A percentile compares a stretch with the other conserved stretches of the same genome.
phyloP scores from a whole-genome alignment of 2,113 vertebrate species.

The Eurystomus gularis region DNA sequence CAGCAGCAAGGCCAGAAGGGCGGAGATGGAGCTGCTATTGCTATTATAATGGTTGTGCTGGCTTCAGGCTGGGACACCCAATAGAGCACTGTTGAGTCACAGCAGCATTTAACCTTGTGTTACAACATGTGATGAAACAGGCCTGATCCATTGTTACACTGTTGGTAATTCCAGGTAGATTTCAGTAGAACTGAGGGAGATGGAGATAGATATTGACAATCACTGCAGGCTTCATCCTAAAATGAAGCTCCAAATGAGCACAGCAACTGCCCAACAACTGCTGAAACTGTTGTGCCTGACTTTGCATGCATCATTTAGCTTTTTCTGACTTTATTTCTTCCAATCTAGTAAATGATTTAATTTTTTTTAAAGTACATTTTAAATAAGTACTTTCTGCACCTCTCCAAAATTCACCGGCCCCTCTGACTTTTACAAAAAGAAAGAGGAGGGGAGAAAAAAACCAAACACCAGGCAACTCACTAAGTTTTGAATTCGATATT shows the following conservation, averaged over 20 bases:
- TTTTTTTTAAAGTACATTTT: neutral
- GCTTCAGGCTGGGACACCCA: neutral
- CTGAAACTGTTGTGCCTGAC: neutral
- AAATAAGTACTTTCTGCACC: neutral
- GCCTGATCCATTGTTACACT: fast-evolving
- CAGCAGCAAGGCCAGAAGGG: neutral
- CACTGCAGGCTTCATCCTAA: neutral
- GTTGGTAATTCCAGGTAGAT: neutral
- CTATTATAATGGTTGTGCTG: neutral
- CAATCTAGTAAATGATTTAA: neutral
- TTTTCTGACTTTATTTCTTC: neutral
- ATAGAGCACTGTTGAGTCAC: neutral
- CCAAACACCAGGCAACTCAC: neutral
- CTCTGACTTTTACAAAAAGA: neutral
- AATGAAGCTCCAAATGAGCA: neutral
- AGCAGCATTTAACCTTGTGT: neutral
- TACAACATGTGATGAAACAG: neutral
- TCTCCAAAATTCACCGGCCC: neutral
- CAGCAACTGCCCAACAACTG: neutral
- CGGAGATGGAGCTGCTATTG: neutral
- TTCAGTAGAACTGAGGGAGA: neutral
- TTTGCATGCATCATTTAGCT: neutral
- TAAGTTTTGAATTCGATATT: neutral
- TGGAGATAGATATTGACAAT: neutral
- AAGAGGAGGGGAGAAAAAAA: neutral